phyloP scores from a whole-genome alignment of 2,113 vertebrate genomes.

The Anas platyrhynchos region DNA sequence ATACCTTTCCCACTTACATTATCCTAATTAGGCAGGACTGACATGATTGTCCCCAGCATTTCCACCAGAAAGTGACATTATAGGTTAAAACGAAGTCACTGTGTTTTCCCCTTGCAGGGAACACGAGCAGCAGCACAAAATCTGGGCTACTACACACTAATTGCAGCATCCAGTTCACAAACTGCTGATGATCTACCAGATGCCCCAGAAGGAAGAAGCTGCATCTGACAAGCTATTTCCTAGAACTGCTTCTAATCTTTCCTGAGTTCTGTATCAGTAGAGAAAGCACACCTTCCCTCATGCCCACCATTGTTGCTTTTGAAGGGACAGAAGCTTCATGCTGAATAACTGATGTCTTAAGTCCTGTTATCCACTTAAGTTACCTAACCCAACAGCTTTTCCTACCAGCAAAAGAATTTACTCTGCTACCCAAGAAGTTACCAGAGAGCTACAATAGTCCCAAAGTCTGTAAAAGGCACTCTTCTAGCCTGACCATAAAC shows the following conservation, averaged over 20 bases:
- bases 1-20: background rate
- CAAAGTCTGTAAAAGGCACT: background rate
- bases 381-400: background rate
- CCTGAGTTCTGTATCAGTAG: background rate
- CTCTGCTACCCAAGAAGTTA: background rate
- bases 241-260: background rate
- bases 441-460: background rate
- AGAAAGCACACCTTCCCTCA: background rate
- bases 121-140: background rate
- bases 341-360: background rate
- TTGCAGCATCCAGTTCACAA: accelerated
- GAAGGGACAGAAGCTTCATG: background rate
- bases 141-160: background rate
- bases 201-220: background rate
- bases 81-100: background rate
- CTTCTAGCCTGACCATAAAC: background rate
- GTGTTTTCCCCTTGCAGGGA: background rate
- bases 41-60: background rate
- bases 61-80: background rate
- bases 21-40: background rate
- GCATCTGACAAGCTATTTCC: background rate
- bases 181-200: background rate
- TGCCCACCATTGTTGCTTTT: background rate
- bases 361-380: background rate
- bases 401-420: background rate